Evolutionary conservation across 1,140 invertebrate genomes (phyloP).

Genomic region (Formica selysi): DNA sequence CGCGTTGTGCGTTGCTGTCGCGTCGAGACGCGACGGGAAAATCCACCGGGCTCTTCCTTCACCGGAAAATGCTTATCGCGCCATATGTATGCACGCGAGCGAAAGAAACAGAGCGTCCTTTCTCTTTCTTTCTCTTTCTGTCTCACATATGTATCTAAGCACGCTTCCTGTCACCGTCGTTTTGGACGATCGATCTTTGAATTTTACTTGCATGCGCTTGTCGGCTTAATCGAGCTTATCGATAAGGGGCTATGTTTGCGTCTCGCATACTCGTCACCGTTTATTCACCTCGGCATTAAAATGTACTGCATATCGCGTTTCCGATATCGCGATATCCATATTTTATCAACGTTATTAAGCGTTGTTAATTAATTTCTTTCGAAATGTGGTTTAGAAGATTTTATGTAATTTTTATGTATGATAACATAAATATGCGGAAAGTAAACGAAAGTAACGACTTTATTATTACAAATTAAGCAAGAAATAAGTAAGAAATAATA

Average conservation of each 20-base stretch:
- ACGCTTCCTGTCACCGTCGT: slow-evolving; percentile 16
- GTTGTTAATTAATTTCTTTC: too few relatives aligned
- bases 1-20: slow-evolving; percentile 42
- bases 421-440: neutral
- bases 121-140: slow-evolving; percentile 41
- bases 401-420: too few relatives aligned
- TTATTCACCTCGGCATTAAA: slow-evolving; percentile 42
- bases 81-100: slow-evolving; percentile 57
- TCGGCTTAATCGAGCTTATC: slow-evolving; percentile 61
- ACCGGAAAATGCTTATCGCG: slow-evolving; percentile 73
- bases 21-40: slow-evolving; percentile 72
- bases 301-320: slow-evolving; percentile 23
- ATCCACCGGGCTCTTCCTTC: slow-evolving; percentile 72
- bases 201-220: slow-evolving; percentile 42
- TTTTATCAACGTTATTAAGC: neutral
- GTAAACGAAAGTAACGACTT: neutral
- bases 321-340: slow-evolving; percentile 30
- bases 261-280: slow-evolving; percentile 37
- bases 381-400: too few relatives aligned
- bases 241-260: slow-evolving; percentile 6
- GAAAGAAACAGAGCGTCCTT: slow-evolving; percentile 32
- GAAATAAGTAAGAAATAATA: neutral
- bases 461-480: too few relatives aligned
- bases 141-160: slow-evolving; percentile 16
- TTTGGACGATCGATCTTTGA: slow-evolving; percentile 55